phyloP scores from a whole-genome alignment of 1,140 invertebrate genomes.

The Camponotus floridanus region DNA sequence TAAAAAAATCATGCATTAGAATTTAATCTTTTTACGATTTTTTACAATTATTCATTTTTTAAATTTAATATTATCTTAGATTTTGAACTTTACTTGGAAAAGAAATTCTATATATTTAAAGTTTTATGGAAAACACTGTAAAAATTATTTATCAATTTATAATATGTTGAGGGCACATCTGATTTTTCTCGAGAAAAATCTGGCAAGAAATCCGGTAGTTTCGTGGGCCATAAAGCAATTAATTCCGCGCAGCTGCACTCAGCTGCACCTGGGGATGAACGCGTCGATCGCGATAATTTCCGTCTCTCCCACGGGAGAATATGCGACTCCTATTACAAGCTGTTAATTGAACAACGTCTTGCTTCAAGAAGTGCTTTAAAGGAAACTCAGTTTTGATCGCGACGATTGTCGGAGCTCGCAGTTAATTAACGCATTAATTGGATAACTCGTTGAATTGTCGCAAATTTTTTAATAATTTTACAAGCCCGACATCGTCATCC shows the following conservation, averaged over 20 bases:
- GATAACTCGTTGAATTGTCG: background rate
- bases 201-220: constrained; percentile 28
- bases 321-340: constrained; percentile 54
- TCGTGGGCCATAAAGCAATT: constrained; percentile 50
- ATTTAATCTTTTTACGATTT: background rate
- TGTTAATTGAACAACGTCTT: constrained; percentile 64
- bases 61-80: background rate
- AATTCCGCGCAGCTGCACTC: constrained; percentile 61
- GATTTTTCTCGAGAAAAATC: constrained; percentile 47
- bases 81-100: background rate
- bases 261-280: constrained; percentile 52
- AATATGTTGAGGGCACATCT: background rate
- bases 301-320: constrained; percentile 25
- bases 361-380: constrained; percentile 36
- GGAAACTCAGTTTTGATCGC: constrained; percentile 28
- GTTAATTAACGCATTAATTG: constrained; percentile 55
- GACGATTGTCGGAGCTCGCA: background rate
- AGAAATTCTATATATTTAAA: background rate
- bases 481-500: background rate
- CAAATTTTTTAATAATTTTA: constrained; percentile 30
- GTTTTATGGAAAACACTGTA: background rate
- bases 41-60: background rate
- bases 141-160: background rate
- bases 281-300: constrained; percentile 59
- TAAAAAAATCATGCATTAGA: background rate